A percentile compares a stretch with the other conserved stretches of the same genome.
phyloP scores from a whole-genome alignment of 2,797 vertebrate species.

The Nyctalus aviator region DNA sequence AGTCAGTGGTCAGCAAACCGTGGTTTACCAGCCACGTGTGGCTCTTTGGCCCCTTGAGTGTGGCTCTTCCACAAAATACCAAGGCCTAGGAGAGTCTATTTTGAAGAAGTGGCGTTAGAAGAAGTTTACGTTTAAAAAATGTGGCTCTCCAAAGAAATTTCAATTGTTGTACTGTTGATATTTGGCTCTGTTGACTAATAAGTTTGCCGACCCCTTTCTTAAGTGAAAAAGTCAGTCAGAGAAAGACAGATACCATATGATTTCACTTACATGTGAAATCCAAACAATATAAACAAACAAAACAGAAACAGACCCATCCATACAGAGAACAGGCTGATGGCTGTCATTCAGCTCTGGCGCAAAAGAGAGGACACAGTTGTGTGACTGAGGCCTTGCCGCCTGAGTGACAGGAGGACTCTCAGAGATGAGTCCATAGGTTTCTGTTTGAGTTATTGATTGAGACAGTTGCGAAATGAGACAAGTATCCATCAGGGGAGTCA shows the following conservation, averaged over 20 bases:
- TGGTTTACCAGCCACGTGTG: too few species aligned
- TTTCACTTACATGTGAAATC: neutral
- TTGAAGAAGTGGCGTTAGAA: too few species aligned
- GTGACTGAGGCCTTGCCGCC: neutral
- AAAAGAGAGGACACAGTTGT: neutral
- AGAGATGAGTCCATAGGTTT: conserved; percentile 15
- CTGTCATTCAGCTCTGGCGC: neutral
- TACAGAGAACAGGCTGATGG: neutral
- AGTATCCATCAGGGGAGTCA: neutral
- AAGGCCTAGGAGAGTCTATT: too few species aligned
- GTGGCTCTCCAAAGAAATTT: too few species aligned
- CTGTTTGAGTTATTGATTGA: conserved; percentile 36
- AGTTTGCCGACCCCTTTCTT: neutral
- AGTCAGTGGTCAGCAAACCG: neutral
- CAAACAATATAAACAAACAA: neutral
- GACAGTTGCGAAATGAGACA: conserved; percentile 1
- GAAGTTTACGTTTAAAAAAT: too few species aligned
- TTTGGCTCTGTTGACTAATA: too few species aligned
- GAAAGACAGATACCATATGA: neutral
- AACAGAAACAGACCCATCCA: neutral
- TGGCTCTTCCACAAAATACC: too few species aligned
- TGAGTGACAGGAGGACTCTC: neutral
- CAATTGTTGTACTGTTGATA: too few species aligned
- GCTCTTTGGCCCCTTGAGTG: too few species aligned
- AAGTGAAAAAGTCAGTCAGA: neutral